Percentiles rank a stretch among this genome's conserved stretches.
Evolutionary conservation across 2,888 invertebrate genomes (phyloP).

Genomic region (Apomyelois bistriatella): DNA sequence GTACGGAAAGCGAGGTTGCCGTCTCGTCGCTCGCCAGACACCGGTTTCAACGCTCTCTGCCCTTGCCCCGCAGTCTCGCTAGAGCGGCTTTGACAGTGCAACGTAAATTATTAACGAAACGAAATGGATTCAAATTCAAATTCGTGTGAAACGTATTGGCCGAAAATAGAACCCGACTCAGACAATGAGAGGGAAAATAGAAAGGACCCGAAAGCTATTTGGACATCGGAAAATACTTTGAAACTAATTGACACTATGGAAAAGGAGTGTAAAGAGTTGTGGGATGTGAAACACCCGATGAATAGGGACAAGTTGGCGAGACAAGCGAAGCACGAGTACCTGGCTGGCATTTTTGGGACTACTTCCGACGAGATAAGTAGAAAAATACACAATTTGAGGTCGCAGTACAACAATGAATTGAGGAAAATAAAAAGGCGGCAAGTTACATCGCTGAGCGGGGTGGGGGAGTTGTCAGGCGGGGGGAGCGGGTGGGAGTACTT

Average conservation of each 20-base stretch:
- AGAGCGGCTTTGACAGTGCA: constrained; percentile 55
- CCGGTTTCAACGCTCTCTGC: constrained; percentile 58
- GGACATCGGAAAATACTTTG: constrained; percentile 60
- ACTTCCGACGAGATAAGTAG: constrained; percentile 61
- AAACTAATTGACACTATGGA: constrained; percentile 57
- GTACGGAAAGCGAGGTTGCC: constrained; percentile 57
- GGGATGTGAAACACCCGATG: constrained; percentile 56
- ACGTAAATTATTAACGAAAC: constrained; percentile 36
- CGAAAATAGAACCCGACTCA: constrained; percentile 56
- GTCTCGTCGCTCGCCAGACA: constrained; percentile 51
- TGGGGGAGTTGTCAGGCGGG: constrained; percentile 31
- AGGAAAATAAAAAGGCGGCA: constrained; percentile 61
- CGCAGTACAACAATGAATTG: constrained; percentile 67
- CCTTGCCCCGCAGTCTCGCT: constrained; percentile 66
- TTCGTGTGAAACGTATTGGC: constrained; percentile 50
- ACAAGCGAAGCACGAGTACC: constrained; percentile 48
- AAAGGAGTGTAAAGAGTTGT: constrained; percentile 59
- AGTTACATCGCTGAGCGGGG: constrained; percentile 17
- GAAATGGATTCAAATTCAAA: constrained; percentile 62
- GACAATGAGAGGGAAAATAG: constrained; percentile 42
- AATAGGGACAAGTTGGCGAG: constrained; percentile 51
- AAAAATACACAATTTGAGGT: constrained; percentile 66
- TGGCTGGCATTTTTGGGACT: constrained; percentile 59
- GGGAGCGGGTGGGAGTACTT: constrained; percentile 69
- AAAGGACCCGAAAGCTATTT: constrained; percentile 37